phyloP scores from a whole-genome alignment of 92 coral and sea anemone genomes.

The Palythoa grandiflora region DNA sequence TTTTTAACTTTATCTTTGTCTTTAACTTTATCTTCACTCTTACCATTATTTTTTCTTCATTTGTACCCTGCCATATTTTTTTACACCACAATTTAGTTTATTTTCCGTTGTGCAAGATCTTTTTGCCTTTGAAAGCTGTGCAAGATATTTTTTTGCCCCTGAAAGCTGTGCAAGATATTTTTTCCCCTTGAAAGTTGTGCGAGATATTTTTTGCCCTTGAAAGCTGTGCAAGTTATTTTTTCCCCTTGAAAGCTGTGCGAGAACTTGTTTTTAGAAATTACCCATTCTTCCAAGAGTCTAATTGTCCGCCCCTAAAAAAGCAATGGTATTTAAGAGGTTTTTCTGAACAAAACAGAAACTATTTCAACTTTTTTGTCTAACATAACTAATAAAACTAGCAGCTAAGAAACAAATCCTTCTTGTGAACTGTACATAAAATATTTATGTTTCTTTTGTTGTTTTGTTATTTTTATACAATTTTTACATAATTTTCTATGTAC shows the following conservation, averaged over 20 bases:
- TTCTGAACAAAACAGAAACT: neutral
- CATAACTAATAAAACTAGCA: neutral
- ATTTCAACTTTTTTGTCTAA: neutral
- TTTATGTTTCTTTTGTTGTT: slow-evolving; percentile 51
- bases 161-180: no score
- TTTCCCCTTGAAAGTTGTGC: no score
- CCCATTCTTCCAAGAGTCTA: neutral
- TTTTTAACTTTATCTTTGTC: no score
- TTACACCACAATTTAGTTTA: no score
- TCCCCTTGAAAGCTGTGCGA: neutral
- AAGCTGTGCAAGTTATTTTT: no score
- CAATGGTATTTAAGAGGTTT: neutral
- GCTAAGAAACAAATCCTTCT: neutral
- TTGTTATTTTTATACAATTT: slow-evolving; percentile 46
- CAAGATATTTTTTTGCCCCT: no score
- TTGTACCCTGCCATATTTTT: no score
- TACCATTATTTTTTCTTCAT: no score
- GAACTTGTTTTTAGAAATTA: neutral
- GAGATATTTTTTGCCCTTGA: no score
- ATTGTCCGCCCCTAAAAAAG: neutral
- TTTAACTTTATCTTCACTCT: no score
- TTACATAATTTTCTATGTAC: slow-evolving; percentile 29
- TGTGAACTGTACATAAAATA: slow-evolving; percentile 40
- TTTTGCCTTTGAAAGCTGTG: no score
- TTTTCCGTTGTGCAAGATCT: no score